phyloP scores from a whole-genome alignment of 1,140 invertebrate species.

The Diploscapter pachys region DNA sequence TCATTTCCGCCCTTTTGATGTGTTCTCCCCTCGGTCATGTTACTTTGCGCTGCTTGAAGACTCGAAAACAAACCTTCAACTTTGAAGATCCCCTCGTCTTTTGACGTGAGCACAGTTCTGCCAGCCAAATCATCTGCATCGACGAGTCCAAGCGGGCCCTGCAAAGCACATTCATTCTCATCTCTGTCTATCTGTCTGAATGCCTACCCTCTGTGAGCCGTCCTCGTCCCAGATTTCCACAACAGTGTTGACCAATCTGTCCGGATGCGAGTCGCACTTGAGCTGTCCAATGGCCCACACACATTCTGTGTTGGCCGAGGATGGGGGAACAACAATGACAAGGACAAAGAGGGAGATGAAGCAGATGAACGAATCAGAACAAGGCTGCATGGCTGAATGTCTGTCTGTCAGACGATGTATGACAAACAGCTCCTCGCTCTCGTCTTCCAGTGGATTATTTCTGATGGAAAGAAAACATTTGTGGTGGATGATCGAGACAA shows the following conservation, averaged over 20 bases:
- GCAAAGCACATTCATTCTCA: background rate
- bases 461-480: too few relatives aligned
- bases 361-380: background rate
- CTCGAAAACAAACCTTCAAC: slow-evolving; percentile 24
- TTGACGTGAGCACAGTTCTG: slow-evolving; percentile 17
- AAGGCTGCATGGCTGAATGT: too few relatives aligned
- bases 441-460: too few relatives aligned
- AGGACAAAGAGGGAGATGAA: slow-evolving; percentile 3
- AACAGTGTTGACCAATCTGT: slow-evolving; percentile 22
- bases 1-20: too few relatives aligned
- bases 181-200: background rate
- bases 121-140: slow-evolving; percentile 39
- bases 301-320: slow-evolving; percentile 14
- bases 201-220: slow-evolving; percentile 23
- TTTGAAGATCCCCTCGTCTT: slow-evolving; percentile 35
- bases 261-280: slow-evolving; percentile 25
- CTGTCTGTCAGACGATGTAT: too few relatives aligned
- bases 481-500: too few relatives aligned
- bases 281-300: slow-evolving; percentile 30
- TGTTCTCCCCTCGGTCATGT: too few relatives aligned
- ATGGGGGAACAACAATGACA: background rate
- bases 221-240: slow-evolving; percentile 38
- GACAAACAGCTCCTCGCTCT: too few relatives aligned
- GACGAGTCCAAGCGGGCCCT: slow-evolving; percentile 11
- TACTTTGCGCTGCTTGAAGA: background rate